Percentiles rank a stretch among this genome's conserved stretches.
Conservation (phyloP, 2,888 invertebrate species). For the Gymnocheta viridis region DNA sequence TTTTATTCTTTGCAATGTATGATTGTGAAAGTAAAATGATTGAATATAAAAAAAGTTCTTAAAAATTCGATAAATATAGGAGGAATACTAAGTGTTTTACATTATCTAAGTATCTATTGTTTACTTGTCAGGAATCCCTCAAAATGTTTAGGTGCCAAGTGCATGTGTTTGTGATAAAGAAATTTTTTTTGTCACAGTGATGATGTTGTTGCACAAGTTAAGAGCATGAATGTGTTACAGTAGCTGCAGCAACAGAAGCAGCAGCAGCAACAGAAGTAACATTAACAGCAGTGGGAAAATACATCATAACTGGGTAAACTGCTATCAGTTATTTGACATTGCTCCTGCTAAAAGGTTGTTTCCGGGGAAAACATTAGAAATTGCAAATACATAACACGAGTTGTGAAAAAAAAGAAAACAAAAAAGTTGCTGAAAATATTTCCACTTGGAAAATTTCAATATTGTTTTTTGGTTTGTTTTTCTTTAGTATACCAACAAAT, state of each 20-base stretch:
- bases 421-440: constrained; percentile 53
- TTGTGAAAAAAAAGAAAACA: constrained; percentile 38
- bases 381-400: constrained; percentile 40
- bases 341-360: constrained; percentile 80
- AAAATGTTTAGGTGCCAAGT: too few relatives aligned
- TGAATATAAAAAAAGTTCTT: too few relatives aligned
- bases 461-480: constrained; percentile 33
- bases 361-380: constrained; percentile 50
- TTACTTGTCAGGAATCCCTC: too few relatives aligned
- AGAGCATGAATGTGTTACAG: neutral
- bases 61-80: too few relatives aligned
- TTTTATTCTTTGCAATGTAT: too few relatives aligned
- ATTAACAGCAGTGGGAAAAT: constrained; percentile 61
- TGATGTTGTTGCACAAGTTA: neutral
- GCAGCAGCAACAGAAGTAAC: constrained; percentile 46
- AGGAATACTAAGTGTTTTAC: too few relatives aligned
- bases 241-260: neutral
- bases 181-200: neutral
- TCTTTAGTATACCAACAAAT: constrained; percentile 71
- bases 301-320: constrained; percentile 66
- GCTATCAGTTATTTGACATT: constrained; percentile 79
- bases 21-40: too few relatives aligned
- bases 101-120: too few relatives aligned
- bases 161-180: too few relatives aligned
- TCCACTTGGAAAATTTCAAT: constrained; percentile 59